These are phyloP conservation scores for Machimus atricapillus DNA, from an alignment of 2,888 invertebrate genomes.

Conservation along the genomic window DNA sequence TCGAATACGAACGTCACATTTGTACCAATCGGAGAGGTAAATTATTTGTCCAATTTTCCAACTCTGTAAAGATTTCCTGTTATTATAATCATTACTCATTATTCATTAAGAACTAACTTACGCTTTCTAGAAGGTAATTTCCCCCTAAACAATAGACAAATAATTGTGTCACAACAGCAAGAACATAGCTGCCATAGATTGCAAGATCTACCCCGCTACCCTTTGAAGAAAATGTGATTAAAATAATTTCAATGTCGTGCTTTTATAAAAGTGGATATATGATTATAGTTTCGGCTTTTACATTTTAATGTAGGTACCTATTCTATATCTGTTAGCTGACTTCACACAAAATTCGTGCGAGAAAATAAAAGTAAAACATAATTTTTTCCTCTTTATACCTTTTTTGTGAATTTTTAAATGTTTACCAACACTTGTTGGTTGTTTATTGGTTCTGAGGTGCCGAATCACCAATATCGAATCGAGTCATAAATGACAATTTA, in stretches of 20 bases:
- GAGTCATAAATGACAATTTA: too few species aligned
- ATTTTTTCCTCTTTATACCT: too few species aligned
- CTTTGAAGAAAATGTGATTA: conserved; percentile 45
- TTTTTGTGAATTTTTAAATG: too few species aligned
- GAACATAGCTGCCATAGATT: conserved; percentile 38
- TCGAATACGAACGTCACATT: conserved; percentile 12
- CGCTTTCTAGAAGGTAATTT: conserved; percentile 31
- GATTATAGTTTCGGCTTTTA: too few species aligned
- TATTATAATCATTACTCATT: not conserved
- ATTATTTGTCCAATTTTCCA: not conserved
- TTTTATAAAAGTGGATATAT: not conserved
- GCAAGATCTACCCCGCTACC: conserved; percentile 30
- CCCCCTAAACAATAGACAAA: conserved; percentile 43
- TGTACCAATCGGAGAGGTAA: too few species aligned
- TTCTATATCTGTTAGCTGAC: too few species aligned
- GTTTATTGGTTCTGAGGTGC: too few species aligned
- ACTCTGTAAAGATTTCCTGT: conserved; percentile 32
- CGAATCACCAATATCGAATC: too few species aligned
- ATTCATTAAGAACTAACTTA: not conserved
- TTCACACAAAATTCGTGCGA: too few species aligned
- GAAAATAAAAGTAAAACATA: too few species aligned
- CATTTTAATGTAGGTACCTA: too few species aligned
- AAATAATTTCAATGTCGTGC: not conserved
- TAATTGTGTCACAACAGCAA: conserved; percentile 16
- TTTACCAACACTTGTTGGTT: too few species aligned